Evolutionary conservation across 1,140 invertebrate genomes (phyloP).

Genomic region (Diorhabda carinulata): DNA sequence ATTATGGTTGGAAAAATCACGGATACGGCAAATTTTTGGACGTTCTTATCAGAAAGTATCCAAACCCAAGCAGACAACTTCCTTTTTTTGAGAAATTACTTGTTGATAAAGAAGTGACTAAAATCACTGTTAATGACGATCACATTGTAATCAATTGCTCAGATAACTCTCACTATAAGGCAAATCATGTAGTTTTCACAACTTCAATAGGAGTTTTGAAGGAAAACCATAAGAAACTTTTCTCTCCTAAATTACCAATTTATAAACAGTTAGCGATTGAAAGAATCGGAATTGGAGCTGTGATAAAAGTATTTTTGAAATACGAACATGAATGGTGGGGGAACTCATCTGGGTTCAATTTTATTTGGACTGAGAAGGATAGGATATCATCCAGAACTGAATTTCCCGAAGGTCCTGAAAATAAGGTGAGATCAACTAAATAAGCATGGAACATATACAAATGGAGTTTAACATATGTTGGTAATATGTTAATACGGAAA

Average conservation of each 20-base stretch:
- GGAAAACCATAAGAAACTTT: slow-evolving; percentile 56
- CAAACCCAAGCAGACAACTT: slow-evolving; percentile 24
- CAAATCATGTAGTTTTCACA: slow-evolving; percentile 67
- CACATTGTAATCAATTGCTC: slow-evolving; percentile 33
- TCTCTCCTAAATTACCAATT: slow-evolving; percentile 58
- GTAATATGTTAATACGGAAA: too few relatives aligned
- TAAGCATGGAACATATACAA: too few relatives aligned
- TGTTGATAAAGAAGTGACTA: slow-evolving; percentile 31
- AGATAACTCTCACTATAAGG: slow-evolving; percentile 55
- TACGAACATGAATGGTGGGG: slow-evolving; percentile 62
- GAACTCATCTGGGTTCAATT: slow-evolving; percentile 51
- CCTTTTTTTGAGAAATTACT: slow-evolving; percentile 36
- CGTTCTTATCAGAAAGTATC: slow-evolving; percentile 37
- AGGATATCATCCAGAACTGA: neutral
- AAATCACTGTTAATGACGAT: slow-evolving; percentile 49
- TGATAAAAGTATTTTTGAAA: slow-evolving; percentile 74
- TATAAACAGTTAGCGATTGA: slow-evolving; percentile 61
- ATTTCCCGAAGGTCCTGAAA: neutral
- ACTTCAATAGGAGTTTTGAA: slow-evolving; percentile 68
- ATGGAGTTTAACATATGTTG: too few relatives aligned
- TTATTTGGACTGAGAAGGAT: slow-evolving; percentile 55
- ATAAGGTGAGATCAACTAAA: too few relatives aligned
- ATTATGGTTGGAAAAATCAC: slow-evolving; percentile 35
- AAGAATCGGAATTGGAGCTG: slow-evolving; percentile 63
- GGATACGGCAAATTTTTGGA: slow-evolving; percentile 41